These are phyloP conservation scores for Dryococelus australis DNA, from an alignment of 2,888 invertebrate species.

Conservation along the genomic window DNA sequence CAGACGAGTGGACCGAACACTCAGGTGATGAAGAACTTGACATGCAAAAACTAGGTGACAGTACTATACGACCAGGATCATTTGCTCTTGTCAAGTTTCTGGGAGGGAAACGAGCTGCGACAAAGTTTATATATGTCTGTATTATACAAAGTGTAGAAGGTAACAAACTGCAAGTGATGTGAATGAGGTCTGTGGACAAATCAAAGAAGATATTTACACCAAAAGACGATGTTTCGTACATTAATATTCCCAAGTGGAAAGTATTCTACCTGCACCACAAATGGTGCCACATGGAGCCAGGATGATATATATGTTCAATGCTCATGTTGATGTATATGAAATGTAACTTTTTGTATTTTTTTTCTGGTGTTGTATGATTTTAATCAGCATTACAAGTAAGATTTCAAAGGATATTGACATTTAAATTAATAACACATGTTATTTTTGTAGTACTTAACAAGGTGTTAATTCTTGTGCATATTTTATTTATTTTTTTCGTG, in stretches of 20 bases:
- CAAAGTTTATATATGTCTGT: background rate
- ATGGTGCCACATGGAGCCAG: background rate
- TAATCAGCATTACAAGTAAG: no score
- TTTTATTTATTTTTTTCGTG: no score
- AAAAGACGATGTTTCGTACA: background rate
- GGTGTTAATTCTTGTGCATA: no score
- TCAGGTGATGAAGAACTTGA: background rate
- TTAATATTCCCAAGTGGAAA: background rate
- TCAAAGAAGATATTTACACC: background rate
- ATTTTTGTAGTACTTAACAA: no score
- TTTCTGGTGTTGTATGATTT: no score
- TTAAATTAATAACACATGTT: no score
- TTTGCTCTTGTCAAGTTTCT: background rate
- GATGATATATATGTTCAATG: background rate
- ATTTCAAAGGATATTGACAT: no score
- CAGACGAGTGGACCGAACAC: background rate
- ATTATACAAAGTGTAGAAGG: background rate
- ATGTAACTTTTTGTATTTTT: background rate
- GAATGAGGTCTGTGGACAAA: background rate
- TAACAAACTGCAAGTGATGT: background rate
- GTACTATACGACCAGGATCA: background rate
- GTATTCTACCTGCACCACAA: background rate
- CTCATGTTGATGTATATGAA: background rate
- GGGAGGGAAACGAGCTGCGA: background rate
- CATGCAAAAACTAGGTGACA: background rate